phyloP scores from a whole-genome alignment of 2,113 vertebrate genomes.

The Podarcis raffonei region DNA sequence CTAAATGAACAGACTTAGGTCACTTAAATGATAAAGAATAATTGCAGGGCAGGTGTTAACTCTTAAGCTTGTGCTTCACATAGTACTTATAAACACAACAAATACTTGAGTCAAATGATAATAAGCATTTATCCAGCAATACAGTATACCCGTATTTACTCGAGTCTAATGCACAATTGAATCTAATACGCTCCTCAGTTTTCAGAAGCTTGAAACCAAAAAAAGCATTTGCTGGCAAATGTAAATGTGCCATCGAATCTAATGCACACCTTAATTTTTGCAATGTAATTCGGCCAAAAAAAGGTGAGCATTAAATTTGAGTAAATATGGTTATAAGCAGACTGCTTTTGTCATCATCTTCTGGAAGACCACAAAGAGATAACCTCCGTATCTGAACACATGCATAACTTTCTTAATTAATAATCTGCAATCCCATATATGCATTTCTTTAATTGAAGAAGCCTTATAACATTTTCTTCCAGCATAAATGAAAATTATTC shows the following conservation, averaged over 20 bases:
- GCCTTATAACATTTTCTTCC: constrained; percentile 44
- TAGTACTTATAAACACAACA: not conserved
- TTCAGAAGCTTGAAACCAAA: too few relatives aligned
- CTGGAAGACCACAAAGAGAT: not conserved
- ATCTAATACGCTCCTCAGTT: too few relatives aligned
- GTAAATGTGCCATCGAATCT: too few relatives aligned
- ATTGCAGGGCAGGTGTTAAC: constrained; percentile 12
- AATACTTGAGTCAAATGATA: not conserved
- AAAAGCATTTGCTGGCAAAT: too few relatives aligned
- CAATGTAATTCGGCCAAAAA: not conserved
- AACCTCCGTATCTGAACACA: not conserved
- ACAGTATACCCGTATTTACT: not conserved
- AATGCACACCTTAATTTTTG: too few relatives aligned
- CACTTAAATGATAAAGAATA: not conserved
- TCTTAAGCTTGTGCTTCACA: constrained; percentile 12
- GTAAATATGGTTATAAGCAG: not conserved
- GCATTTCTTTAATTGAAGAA: constrained; percentile 20
- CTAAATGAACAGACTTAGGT: not conserved
- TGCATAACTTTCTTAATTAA: constrained; percentile 44
- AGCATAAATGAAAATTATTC: constrained; percentile 51
- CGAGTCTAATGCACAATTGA: too few relatives aligned
- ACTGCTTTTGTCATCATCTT: not conserved
- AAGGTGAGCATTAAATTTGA: too few relatives aligned
- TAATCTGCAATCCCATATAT: constrained; percentile 47
- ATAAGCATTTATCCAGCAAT: not conserved